Evolutionary conservation across 1,140 invertebrate species (phyloP).

Genomic region (Orussus abietinus): DNA sequence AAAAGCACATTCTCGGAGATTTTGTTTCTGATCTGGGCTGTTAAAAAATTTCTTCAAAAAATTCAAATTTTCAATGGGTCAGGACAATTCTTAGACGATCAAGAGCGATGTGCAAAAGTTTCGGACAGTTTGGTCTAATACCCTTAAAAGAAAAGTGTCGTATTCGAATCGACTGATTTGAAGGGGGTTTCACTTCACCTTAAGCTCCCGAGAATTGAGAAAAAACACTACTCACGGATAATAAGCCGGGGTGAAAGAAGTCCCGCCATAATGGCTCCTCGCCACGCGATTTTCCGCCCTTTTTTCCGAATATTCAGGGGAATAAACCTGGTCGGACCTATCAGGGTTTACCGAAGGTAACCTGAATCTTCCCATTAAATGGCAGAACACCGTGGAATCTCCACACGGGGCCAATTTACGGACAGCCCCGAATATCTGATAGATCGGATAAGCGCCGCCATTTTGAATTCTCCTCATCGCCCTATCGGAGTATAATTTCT

Average conservation of each 20-base stretch:
- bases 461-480: background rate
- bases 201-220: no score
- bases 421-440: slow-evolving; percentile 1
- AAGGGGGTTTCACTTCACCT: slow-evolving; percentile 5
- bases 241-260: slow-evolving; percentile 28
- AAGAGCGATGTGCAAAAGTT: no score
- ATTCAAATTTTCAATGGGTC: slow-evolving; percentile 4
- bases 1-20: background rate
- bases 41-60: background rate
- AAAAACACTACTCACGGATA: slow-evolving; percentile 33
- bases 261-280: slow-evolving; percentile 37
- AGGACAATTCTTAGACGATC: no score
- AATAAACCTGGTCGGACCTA: background rate
- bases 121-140: background rate
- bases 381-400: slow-evolving; percentile 14
- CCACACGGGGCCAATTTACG: slow-evolving; percentile 5
- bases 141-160: background rate
- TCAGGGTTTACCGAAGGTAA: slow-evolving; percentile 2
- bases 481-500: background rate
- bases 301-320: slow-evolving; percentile 3
- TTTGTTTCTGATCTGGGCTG: background rate
- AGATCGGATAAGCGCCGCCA: background rate
- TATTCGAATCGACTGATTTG: background rate
- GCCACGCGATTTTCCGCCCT: slow-evolving; percentile 10
- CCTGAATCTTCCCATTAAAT: slow-evolving; percentile 7